These are phyloP conservation scores for Cygnus buccinator DNA, from an alignment of 2,113 vertebrate genomes.

Conservation along the genomic window DNA sequence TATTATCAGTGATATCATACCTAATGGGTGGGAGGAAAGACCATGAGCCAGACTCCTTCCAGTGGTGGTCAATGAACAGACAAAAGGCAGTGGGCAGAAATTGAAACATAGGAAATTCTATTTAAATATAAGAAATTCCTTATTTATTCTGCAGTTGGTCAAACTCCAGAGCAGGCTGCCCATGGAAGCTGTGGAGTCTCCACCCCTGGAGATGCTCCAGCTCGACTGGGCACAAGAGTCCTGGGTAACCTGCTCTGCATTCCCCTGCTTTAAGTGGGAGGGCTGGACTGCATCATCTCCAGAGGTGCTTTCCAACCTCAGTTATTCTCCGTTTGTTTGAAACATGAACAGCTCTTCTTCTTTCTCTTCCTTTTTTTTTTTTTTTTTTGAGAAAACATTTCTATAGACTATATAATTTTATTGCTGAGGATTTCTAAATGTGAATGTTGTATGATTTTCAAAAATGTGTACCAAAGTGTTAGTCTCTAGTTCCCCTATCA, in stretches of 20 bases:
- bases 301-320: background rate
- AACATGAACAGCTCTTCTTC: background rate
- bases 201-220: background rate
- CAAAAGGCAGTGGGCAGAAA: background rate
- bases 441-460: background rate
- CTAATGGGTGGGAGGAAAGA: background rate
- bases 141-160: background rate
- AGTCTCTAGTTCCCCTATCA: background rate
- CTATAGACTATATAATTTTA: background rate
- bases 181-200: no score
- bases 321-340: background rate
- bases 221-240: background rate
- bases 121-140: background rate
- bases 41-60: background rate
- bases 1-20: background rate
- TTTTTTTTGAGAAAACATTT: no score
- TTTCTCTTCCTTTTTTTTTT: no score
- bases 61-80: background rate
- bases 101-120: background rate
- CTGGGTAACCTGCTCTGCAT: accelerated
- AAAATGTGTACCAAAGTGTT: background rate
- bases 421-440: background rate
- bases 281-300: background rate
- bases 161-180: background rate
- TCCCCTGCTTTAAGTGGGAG: background rate